Base-by-base conservation (phyloP, 1,140 invertebrate species). In the Manduca sexta region DNA sequence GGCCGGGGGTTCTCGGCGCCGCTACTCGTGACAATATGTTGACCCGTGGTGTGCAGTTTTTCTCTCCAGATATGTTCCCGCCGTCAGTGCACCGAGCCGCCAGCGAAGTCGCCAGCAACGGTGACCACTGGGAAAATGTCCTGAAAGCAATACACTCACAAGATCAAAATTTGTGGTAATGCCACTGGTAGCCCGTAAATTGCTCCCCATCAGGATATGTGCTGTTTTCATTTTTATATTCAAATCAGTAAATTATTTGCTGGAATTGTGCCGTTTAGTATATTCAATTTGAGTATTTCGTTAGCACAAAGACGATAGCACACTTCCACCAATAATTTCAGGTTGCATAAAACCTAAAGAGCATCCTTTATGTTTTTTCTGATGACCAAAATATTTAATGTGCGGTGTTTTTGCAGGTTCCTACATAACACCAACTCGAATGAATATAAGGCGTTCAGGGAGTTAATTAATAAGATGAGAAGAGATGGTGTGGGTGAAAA, bases 1-100 rank as follows among this genome's bases (percentile, higher is more conserved):
- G n/a, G n/a, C n/a, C n/a, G n/a, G n/a, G n/a, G n/a, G n/a, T n/a
- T n/a, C n/a, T n/a, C n/a, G n/a, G n/a, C n/a, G n/a, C n/a, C n/a
- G n/a, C n/a, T n/a, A n/a, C n/a, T n/a, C 56, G 53, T 65, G 74
- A 73, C 74, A 67, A 45, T 63, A 67, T 84, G 72, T 66, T 87
- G 84, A 87, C 77, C 56, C 75, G 84, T 84, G 71, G 82, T 85
- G 81, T 82, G 83, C 76, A 87, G 86, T 87, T 87, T n/a, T 77
- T 86, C 74, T 87, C 86, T 76, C 62, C 86, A 87, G 86, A 84
- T 87, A 52, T 59, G 68, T 68, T 74, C 61, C 70, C 76, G 76
- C 65, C 77, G 31, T 45, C 78, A 35, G 72, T 76, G 16, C 72
- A 61, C 33, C 74, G 74, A 31, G 80, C 77, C 42, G 84, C 78